phyloP scores from a whole-genome alignment of 1,140 invertebrate genomes.

The Euglossa dilemma region DNA sequence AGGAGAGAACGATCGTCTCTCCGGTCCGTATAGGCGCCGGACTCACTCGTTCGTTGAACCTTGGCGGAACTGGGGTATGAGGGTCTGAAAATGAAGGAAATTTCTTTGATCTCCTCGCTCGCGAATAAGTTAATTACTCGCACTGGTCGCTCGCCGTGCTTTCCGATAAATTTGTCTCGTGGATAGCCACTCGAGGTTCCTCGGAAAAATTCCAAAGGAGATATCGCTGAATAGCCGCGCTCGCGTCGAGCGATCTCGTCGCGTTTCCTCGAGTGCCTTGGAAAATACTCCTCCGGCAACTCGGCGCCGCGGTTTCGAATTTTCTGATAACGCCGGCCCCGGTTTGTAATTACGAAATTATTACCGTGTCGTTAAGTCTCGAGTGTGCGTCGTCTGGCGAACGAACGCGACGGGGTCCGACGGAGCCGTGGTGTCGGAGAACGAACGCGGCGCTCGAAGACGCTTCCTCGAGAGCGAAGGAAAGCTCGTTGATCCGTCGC shows the following conservation, averaged over 20 bases:
- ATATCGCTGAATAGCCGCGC: neutral
- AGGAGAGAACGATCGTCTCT: slow-evolving; percentile 82
- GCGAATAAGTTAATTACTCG: neutral
- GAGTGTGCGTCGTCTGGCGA: too few species aligned
- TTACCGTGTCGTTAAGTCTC: neutral
- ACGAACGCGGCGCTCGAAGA: neutral
- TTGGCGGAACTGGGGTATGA: slow-evolving; percentile 79
- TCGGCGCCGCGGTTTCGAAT: neutral
- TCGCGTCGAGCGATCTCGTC: neutral
- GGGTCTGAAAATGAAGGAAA: slow-evolving; percentile 76
- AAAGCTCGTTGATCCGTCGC: neutral
- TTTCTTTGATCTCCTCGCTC: neutral
- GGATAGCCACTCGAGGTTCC: neutral
- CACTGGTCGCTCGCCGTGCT: neutral
- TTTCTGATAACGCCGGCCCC: neutral
- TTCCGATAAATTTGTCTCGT: neutral
- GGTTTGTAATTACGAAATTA: too few species aligned
- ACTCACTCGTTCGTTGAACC: slow-evolving; percentile 81
- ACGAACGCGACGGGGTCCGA: too few species aligned
- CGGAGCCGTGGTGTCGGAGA: neutral
- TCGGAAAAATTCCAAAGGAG: neutral
- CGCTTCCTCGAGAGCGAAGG: neutral
- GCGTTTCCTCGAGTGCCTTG: neutral
- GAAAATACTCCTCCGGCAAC: neutral
- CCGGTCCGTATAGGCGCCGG: slow-evolving; percentile 81